phyloP scores from a whole-genome alignment of 2,888 invertebrate species.

The Aporophyla nigra region DNA sequence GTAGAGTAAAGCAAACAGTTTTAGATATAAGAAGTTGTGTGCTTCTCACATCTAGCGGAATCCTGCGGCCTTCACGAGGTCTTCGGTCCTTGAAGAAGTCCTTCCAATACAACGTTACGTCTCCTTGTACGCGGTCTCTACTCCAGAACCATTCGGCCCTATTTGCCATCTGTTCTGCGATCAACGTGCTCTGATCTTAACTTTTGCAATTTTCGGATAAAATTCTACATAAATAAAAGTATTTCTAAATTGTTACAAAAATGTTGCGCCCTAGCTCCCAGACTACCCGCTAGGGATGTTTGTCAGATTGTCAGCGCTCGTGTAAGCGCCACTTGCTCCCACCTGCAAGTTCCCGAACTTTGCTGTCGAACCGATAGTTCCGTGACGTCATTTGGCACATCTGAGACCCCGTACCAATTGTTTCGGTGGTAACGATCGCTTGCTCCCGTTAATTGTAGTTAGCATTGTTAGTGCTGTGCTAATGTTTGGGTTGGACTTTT shows the following conservation, averaged over 20 bases:
- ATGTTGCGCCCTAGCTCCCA: constrained; percentile 50
- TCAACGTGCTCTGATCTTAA: no score
- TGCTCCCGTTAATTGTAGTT: constrained; percentile 58
- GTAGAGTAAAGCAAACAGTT: no score
- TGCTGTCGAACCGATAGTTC: constrained; percentile 48
- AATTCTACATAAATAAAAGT: neutral
- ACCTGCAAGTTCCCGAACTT: constrained; percentile 67
- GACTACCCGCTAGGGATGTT: constrained; percentile 71
- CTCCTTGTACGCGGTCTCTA: no score
- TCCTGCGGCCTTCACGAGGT: no score
- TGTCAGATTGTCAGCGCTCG: constrained; percentile 75
- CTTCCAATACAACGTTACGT: no score
- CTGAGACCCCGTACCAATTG: constrained; percentile 62
- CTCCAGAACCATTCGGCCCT: no score
- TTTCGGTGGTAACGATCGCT: constrained; percentile 60
- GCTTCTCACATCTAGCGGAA: no score
- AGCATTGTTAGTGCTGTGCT: constrained; percentile 45
- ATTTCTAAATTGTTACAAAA: neutral
- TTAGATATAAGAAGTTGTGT: neutral
- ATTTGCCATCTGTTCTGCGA: no score
- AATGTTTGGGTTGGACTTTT: constrained; percentile 31
- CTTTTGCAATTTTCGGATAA: no score
- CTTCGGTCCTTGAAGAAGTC: no score
- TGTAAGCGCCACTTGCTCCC: constrained; percentile 63
- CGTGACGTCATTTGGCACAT: constrained; percentile 60